These are phyloP conservation scores for Rhadina sibilatrix DNA, from an alignment of 2,113 vertebrate species.

Conservation along the genomic window DNA sequence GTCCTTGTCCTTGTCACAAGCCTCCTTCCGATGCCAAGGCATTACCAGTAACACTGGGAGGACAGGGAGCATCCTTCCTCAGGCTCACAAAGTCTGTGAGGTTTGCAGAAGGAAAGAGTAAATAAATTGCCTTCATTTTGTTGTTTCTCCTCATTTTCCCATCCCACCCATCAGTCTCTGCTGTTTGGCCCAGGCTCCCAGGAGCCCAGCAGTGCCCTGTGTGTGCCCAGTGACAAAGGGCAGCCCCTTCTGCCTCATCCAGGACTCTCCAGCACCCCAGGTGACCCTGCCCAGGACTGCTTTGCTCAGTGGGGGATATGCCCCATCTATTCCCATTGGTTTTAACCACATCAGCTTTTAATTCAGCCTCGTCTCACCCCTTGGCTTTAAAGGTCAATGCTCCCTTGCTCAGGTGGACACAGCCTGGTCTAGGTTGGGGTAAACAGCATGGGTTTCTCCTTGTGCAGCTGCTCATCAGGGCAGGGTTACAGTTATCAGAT, in stretches of 20 bases:
- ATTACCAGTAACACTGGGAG: background rate
- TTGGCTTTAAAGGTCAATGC: background rate
- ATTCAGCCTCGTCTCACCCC: background rate
- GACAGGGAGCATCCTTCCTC: background rate
- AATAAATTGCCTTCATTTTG: background rate
- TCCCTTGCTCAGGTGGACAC: background rate
- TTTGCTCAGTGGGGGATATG: background rate
- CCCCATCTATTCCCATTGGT: background rate
- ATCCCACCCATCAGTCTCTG: background rate
- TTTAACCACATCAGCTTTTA: background rate
- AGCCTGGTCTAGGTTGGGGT: background rate
- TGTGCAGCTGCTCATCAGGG: background rate
- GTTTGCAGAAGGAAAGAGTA: background rate
- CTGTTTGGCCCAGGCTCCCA: background rate
- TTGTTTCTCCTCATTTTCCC: background rate
- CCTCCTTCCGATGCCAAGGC: background rate
- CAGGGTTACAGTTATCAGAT: background rate
- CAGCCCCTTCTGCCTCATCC: background rate
- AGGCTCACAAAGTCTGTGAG: background rate
- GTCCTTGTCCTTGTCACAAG: background rate
- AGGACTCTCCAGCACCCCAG: background rate
- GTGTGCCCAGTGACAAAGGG: background rate
- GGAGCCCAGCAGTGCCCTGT: background rate
- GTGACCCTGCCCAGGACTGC: background rate
- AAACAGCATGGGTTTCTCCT: rapidly evolving